A percentile compares a stretch with the other conserved stretches of the same genome.
Evolutionary conservation across 2,113 vertebrate species (phyloP).

Genomic region (Progne subis): DNA sequence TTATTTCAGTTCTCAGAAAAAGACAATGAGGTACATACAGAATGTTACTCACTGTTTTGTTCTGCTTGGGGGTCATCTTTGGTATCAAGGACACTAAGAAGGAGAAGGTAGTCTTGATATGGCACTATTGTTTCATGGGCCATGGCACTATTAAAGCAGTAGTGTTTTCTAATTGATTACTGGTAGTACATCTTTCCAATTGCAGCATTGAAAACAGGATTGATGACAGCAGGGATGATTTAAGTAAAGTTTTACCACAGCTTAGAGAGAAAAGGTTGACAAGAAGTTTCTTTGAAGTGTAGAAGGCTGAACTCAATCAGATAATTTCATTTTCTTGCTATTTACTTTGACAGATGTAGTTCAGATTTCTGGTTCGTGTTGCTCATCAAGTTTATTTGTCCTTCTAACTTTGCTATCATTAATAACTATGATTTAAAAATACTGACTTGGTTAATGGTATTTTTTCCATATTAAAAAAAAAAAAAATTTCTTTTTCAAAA

Average conservation of each 20-base stretch:
- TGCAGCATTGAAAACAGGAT: neutral
- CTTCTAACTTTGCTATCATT: neutral
- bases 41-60: neutral
- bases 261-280: neutral
- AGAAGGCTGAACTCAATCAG: neutral
- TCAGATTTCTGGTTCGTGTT: neutral
- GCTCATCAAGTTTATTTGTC: neutral
- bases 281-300: conserved; percentile 19
- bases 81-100: conserved; percentile 22
- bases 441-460: neutral
- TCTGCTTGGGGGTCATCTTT: neutral
- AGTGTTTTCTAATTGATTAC: conserved; percentile 47
- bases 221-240: conserved; percentile 29
- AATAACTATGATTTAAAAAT: neutral
- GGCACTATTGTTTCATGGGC: conserved; percentile 30
- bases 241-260: neutral
- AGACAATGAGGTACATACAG: neutral
- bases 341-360: neutral
- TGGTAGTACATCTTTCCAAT: conserved; percentile 37
- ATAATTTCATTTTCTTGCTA: neutral
- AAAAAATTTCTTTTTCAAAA: neutral
- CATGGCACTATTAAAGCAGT: conserved; percentile 12
- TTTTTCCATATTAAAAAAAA: neutral
- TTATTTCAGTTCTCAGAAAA: neutral
- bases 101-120: neutral